Evolutionary conservation across 1,140 invertebrate species (phyloP), one percentile per base, ranked within the genome.

Genomic region (Drosophila chauvacae): DNA sequence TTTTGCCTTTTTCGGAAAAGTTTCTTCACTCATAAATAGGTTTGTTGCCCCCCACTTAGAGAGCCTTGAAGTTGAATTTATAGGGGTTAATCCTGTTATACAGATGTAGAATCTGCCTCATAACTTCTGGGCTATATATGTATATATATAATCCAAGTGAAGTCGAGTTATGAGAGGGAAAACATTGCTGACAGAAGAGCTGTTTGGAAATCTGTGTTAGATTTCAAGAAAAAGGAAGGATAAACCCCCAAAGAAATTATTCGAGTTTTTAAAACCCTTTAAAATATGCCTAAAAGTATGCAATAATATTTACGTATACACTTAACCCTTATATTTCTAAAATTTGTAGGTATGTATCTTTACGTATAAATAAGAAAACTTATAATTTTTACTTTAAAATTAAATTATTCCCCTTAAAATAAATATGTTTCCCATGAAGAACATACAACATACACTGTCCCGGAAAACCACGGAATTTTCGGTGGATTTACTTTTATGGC

Each of bases 401-500:
- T 23, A 3, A 14, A 45, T 23, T 1, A 18, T 7, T 14, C 7
- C 3, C 2, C 11, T 14, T 7, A 0, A 23, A 16, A 23, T n/a
- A 26, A 1, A 28, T 3, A 23, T 7, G 23, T 47, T 14, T 47
- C 1, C 5, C 11, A 14, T 16, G 2, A 47, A 26, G 14, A 16
- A 50, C n/a, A 11, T 18, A 11, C 2, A 1, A 50, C 16, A n/a
- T 11, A 3, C 33, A 61, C 14, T 50, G 41, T 55, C 14, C 9
- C 33, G 18, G n/a, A 14, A 26, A 18, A 20, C 20, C 51, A 23
- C 33, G 53, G 61, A 41, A 37, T 45, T 75, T 39, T 55, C 28
- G 18, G 11, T 18, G 72, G 74, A 77, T 69, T 77, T 77, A 66
- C 41, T 85, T 80, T 85, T 85, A 81, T 81, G 77, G 63, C 84